A percentile compares a stretch with the other conserved stretches of the same genome.
Evolutionary conservation across 2,888 invertebrate species (phyloP).

Genomic region (Iphiclides podalirius): DNA sequence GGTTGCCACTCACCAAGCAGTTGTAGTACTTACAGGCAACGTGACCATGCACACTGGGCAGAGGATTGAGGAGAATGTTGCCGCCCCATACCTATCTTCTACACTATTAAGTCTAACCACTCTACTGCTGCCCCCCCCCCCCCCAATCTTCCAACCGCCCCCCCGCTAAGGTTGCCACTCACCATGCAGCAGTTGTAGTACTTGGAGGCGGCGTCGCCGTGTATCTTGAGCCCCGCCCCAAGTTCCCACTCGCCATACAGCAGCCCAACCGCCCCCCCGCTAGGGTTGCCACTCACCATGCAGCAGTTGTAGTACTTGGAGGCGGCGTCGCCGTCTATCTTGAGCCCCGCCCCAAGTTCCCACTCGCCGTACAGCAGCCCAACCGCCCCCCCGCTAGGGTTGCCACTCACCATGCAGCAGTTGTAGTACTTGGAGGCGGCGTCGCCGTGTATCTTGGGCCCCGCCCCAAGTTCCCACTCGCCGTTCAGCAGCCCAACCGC

Average conservation of each 20-base stretch:
- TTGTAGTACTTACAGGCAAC: slow-evolving; percentile 87
- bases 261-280: no score
- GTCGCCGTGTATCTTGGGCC: slow-evolving; percentile 73
- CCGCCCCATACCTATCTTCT: no score
- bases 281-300: slow-evolving; percentile 86
- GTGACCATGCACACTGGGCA: slow-evolving; percentile 90
- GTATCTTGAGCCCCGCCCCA: slow-evolving; percentile 89
- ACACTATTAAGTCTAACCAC: no score
- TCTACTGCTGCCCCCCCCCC: no score
- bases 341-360: no score
- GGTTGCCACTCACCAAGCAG: slow-evolving; percentile 94
- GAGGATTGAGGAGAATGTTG: slow-evolving; percentile 90
- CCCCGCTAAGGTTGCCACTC: no score
- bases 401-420: slow-evolving; percentile 89
- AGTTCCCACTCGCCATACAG: no score
- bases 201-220: slow-evolving; percentile 86
- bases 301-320: slow-evolving; percentile 92
- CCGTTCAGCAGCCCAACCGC: no score
- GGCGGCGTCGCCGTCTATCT: slow-evolving; percentile 86
- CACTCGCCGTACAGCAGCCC: no score
- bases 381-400: no score
- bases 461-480: no score
- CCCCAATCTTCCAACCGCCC: no score
- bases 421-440: slow-evolving; percentile 88
- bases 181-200: slow-evolving; percentile 94